Evolutionary conservation across 2,888 invertebrate genomes (phyloP), one percentile per base, ranked within the genome.

Genomic region (Corbicula japonica): DNA sequence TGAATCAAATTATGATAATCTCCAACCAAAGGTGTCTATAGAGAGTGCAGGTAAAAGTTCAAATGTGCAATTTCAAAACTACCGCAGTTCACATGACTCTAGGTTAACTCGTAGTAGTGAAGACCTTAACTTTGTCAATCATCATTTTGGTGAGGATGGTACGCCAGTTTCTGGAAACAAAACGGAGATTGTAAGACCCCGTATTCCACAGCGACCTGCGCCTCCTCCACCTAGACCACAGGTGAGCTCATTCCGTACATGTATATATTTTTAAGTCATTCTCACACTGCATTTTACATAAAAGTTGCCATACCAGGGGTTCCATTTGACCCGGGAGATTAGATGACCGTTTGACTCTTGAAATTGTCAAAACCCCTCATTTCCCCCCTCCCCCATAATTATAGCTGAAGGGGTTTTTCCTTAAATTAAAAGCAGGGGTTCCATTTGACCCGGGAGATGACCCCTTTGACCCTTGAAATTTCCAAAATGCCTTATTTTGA

Each of bases 151-250:
- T 60, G 65, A 54, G 12, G 61, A 70, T 12, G 21, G 15, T 23
- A 28, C 50, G 15, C 26, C 26, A 23, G 48, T 52, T 52, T 28
- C 30, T n/a, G 21, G 3, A 5, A 34, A 18, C 12, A 50, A 30
- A 1, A 65, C 44, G 34, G 52, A 35, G 18, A 15, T 5, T n/a
- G 26, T 28, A 10, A 41, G 50, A 41, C 76, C 76, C 5, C 52
- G n/a, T 5, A 58, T 52, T 18, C 79, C 76, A 6, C 48, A 74
- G n/a, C 50, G 50, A 61, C 61, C 83, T 26, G 73, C 71, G n/a
- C 83, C 86, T 30, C 88, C 88, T 3, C 87, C 86, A 10, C 73
- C 83, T 18, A 76, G 85, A 76, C 86, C 87, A 3, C 82, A 82
- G 21, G 76, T 66, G 41, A 62, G 26, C 26, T 60, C 21, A 6